Evolutionary conservation across 30 jellyfish, hydroid and myxozoan genomes (phyloP), one percentile per base, ranked within the genome.

Genomic region (Cassiopea andromeda): DNA sequence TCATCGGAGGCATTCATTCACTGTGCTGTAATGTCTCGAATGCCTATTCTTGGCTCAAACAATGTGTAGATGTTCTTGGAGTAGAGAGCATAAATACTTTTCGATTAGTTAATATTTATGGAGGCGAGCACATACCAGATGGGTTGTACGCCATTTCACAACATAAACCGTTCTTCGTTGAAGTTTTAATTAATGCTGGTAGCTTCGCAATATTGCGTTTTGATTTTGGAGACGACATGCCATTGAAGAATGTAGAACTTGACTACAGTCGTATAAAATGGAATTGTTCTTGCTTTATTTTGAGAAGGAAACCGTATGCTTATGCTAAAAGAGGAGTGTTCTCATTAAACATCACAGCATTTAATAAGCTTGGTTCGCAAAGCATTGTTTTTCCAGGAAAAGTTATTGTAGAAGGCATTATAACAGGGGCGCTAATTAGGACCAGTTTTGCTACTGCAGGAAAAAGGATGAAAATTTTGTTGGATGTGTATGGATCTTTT

Each of bases 151-250:
- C 90, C 81, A 68, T 87, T 7, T 46, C 67, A 54, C 80, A 68
- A 83, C 46, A 66, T 48, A 67, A 59, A 1, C 7, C 38, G n/a
- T 59, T 87, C 27, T 88, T 66, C 48, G 17, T 78, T 46, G 94
- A 87, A 45, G 90, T 87, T 18, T 64, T 78, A 12, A 90, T 87
- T 2, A 87, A 77, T 50, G 94, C 94, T 5, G 94, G 94, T 7
- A 87, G 94, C 50, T 87, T 66, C 27, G 94, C 94, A 3, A 73
- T 43, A 3, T 68, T 87, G 15, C 85, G 60, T 44, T 79, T 87
- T 49, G 81, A 78, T 70, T 87, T 87, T 78, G 94, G 94, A 12
- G 94, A 87, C 49, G 81, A 78, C 43, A 44, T 72, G 44, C 50
- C 69, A 9, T 27, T 60, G 60, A 47, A 57, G 7, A 14, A n/a